These are phyloP conservation scores for Agrilus mali DNA, from an alignment of 2,888 invertebrate species.

Conservation along the genomic window DNA sequence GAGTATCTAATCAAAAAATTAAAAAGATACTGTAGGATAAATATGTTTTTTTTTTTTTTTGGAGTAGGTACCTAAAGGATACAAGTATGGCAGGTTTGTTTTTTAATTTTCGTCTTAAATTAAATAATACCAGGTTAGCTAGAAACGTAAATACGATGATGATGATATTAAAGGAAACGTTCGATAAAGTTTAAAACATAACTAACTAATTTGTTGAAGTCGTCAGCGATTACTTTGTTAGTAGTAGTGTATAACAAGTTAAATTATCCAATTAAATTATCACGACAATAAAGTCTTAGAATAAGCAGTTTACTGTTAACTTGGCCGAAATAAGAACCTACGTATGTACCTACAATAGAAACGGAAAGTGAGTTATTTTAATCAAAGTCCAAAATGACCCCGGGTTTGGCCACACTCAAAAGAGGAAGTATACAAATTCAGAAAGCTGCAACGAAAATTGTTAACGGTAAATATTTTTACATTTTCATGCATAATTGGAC, in stretches of 20 bases:
- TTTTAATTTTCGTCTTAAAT: no score
- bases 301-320: constrained; percentile 5
- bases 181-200: no score
- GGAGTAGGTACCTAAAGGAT: no score
- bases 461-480: constrained; percentile 34
- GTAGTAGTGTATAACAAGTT: neutral
- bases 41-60: no score
- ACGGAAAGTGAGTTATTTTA: neutral
- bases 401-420: constrained; percentile 28
- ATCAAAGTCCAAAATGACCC: constrained; percentile 11
- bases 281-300: constrained; percentile 9
- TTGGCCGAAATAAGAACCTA: neutral
- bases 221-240: neutral
- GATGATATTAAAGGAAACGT: no score
- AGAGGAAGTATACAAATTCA: constrained; percentile 40
- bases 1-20: no score
- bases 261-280: constrained; percentile 11
- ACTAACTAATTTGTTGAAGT: no score
- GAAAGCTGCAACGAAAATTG: constrained; percentile 37
- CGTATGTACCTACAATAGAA: no score
- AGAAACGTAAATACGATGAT: no score
- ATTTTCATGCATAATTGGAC: neutral
- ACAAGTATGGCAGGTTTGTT: no score
- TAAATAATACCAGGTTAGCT: no score
- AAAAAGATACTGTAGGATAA: no score